Conservation (phyloP, 2,797 vertebrate genomes). For the Lates japonicus region DNA sequence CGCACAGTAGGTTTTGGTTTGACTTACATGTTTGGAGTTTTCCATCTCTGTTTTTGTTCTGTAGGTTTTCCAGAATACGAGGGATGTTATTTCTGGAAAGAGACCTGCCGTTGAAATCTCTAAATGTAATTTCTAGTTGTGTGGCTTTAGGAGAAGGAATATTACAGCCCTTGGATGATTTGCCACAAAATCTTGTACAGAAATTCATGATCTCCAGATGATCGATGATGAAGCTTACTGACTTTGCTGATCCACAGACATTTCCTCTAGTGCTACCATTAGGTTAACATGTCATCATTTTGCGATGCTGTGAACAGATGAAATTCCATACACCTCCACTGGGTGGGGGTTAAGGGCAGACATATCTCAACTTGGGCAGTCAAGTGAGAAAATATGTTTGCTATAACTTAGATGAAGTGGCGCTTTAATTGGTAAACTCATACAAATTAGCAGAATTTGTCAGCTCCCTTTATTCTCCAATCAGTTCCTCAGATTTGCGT, state of each 20-base stretch:
- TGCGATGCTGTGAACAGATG: not conserved
- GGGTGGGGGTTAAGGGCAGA: not conserved
- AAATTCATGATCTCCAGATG: constrained; percentile 2
- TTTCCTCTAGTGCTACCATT: not conserved
- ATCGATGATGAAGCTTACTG: not conserved
- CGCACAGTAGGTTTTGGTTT: constrained; percentile 1
- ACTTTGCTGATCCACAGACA: constrained; percentile 7
- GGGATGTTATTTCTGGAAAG: not conserved
- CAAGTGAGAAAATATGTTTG: not conserved
- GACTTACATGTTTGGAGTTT: not conserved
- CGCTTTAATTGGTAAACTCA: not conserved
- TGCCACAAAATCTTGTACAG: not conserved
- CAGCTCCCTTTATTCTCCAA: too few species aligned
- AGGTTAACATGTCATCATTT: not conserved
- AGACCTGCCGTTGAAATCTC: not conserved
- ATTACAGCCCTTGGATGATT: not conserved
- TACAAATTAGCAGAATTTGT: not conserved
- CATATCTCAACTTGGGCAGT: not conserved
- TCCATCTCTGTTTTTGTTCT: too few species aligned
- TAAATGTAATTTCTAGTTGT: not conserved
- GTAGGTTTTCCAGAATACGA: not conserved
- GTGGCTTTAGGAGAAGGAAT: not conserved
- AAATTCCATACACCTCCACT: not conserved
- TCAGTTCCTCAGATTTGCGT: not conserved
- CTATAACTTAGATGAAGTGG: not conserved